Evolutionary conservation across 2,113 vertebrate genomes (phyloP), one percentile per base, ranked within the genome.

Genomic region (Esox niger): DNA sequence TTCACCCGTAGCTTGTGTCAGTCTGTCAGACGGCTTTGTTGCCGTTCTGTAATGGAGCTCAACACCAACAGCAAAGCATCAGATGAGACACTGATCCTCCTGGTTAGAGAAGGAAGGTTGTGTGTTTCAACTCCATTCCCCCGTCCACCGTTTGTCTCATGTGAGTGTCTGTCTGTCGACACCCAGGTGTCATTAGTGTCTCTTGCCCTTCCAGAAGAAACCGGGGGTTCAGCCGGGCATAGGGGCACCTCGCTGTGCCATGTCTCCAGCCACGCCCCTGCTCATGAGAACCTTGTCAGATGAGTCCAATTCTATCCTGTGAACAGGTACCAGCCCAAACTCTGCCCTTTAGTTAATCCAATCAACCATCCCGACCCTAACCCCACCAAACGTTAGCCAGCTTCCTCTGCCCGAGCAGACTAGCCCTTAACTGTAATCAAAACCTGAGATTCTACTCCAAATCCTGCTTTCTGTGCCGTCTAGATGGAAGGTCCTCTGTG

Each of bases 201-300:
- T 91, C 80, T 89, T 87, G 82, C 86, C 92, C 79, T 95, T 98
- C 86, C 93, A 99, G 97, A 94, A 89, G 87, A 93, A 91, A 89
- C 88, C 73, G 76, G 87, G 82, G 76, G 87, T 84, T 94, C 89
- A 91, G 89, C 91, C 91, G 85, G 91, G 79, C 83, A 86, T 67
- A 68, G 90, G 91, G 91, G 91, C 82, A 80, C 85, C 85, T 85
- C 81, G 89, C 88, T 92, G 91, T 88, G 35, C 94, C 91, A 91
- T 79, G 91, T 93, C 95, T 88, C 94, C 95, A 90, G 91, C 94
- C 94, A 94, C 91, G 91, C 95, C 95, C 82, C 95, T 99, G 88
- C 95, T 99, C 94, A 95, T 97, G 94, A 93, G 95, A 96, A 95
- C 95, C 21, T 98, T 99, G 95, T 98, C 96, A 95, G 95, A 97